A percentile compares a stretch with the other conserved stretches of the same genome.
Conservation (phyloP, 2,797 vertebrate species). For the Lerista edwardsae region DNA sequence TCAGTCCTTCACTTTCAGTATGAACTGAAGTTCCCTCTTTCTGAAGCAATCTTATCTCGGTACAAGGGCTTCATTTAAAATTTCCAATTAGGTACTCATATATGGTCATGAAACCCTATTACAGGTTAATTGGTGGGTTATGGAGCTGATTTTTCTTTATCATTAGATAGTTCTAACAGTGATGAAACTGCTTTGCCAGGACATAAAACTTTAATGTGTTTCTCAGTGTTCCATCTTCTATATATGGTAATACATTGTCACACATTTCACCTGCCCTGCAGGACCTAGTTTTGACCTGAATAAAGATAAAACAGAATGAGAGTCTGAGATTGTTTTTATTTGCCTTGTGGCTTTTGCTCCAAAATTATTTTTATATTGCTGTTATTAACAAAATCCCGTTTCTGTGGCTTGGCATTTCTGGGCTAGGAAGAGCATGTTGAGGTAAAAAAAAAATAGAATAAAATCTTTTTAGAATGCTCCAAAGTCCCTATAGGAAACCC, state of each 20-base stretch:
- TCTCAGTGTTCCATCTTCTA: conserved; percentile 12
- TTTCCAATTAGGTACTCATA: background rate
- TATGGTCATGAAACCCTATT: conserved; percentile 3
- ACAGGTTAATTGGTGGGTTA: conserved; percentile 35
- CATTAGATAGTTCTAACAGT: background rate
- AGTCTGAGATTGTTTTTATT: background rate
- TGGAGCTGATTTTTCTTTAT: conserved; percentile 35
- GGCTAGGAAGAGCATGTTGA: background rate
- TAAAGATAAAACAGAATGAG: conserved; percentile 17
- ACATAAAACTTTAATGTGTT: conserved; percentile 28
- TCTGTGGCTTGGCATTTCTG: conserved; percentile 32
- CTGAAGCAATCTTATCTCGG: background rate
- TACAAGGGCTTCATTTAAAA: conserved; percentile 30
- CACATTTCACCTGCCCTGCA: background rate
- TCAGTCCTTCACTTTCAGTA: background rate
- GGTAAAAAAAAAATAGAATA: conserved; percentile 28
- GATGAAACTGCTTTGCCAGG: conserved; percentile 9
- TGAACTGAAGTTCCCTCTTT: background rate
- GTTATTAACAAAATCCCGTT: conserved; percentile 29
- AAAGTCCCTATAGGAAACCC: conserved; percentile 16
- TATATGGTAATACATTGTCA: conserved; percentile 28
- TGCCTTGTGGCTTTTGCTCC: conserved; percentile 18
- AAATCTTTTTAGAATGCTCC: conserved; percentile 8
- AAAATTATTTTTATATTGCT: conserved; percentile 13
- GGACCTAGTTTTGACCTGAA: conserved; percentile 33